Conservation (phyloP, 2,888 invertebrate genomes). For the Tyria jacobaeae region DNA sequence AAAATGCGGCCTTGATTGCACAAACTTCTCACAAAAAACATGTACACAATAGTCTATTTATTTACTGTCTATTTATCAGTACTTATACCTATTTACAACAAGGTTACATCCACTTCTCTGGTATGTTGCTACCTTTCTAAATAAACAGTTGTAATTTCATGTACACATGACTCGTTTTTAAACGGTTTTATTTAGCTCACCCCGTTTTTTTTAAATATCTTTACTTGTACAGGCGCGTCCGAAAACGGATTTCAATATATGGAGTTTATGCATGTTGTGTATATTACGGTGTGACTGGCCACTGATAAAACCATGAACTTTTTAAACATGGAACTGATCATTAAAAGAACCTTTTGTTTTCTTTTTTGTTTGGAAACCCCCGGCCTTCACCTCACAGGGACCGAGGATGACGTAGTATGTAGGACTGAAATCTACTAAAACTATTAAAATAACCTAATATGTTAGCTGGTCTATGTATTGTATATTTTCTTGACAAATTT, state of each 20-base stretch:
- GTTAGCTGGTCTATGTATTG: no score
- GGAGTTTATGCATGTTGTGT: no score
- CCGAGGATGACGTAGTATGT: no score
- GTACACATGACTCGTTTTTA: not conserved
- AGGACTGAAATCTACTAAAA: no score
- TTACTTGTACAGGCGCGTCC: no score
- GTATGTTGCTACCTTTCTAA: not conserved
- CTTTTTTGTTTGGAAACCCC: no score
- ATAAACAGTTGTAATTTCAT: not conserved
- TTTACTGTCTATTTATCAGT: conserved; percentile 24
- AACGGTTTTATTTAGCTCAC: no score
- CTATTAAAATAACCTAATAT: no score
- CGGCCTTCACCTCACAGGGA: no score
- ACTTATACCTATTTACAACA: conserved; percentile 7
- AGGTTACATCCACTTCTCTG: not conserved
- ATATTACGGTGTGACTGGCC: not conserved
- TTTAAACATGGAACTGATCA: not conserved
- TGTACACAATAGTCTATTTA: conserved; percentile 36
- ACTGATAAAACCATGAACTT: not conserved
- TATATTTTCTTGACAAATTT: no score
- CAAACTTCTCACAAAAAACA: conserved; percentile 20
- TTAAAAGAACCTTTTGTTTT: not conserved
- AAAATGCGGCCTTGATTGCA: conserved; percentile 24
- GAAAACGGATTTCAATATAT: no score
- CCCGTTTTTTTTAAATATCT: no score